Evolutionary conservation across 2,888 invertebrate species (phyloP), one percentile per base, ranked within the genome.

Genomic region (Miltochrista miniata): DNA sequence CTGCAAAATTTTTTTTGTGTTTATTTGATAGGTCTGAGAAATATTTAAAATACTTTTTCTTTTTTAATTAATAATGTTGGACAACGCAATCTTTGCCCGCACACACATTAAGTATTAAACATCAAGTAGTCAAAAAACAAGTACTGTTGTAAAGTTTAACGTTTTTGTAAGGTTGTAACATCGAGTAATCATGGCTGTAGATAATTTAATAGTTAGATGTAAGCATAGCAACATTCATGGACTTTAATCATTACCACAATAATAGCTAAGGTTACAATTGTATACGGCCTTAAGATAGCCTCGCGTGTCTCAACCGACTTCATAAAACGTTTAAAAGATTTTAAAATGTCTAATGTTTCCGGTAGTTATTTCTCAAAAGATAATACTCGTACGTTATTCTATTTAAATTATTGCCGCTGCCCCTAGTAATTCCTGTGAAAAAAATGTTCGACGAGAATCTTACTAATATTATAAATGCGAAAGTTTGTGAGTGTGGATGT

Each of bases 231-330:
- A 61, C 51, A 53, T 43, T 52, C 35, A 48, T 48, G 30, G 38
- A 40, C 40, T 46, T 40, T 8, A 48, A 46, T 35, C 18, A 62
- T 51, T 59, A 63, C 36, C 52, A 54, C 31, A 18, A 48, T 52
- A 43, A 59, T 41, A 40, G 33, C 9, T 37, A 24, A 38, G 42
- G 40, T 47, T 40, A 42, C 47, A 37, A 50, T 54, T 40, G n/a
- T 12, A 18, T n/a, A 29, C 37, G 43, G 44, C 54, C 50, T 54
- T 36, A 39, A 11, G 35, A 33, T 36, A 29, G 35, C 39, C 36
- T 50, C 33, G 34, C 35, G 39, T 41, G 45, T 30, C 11, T 29
- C 10, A 38, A 38, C 34, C 34, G 5, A 24, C 18, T 24, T 24
- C 18, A 12, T 46, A 33, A 29, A 38, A 38, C n/a, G n/a, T 0